A percentile compares a stretch with the other conserved stretches of the same genome.
phyloP scores from a whole-genome alignment of 1,140 invertebrate species.

The Kradibia gibbosae region DNA sequence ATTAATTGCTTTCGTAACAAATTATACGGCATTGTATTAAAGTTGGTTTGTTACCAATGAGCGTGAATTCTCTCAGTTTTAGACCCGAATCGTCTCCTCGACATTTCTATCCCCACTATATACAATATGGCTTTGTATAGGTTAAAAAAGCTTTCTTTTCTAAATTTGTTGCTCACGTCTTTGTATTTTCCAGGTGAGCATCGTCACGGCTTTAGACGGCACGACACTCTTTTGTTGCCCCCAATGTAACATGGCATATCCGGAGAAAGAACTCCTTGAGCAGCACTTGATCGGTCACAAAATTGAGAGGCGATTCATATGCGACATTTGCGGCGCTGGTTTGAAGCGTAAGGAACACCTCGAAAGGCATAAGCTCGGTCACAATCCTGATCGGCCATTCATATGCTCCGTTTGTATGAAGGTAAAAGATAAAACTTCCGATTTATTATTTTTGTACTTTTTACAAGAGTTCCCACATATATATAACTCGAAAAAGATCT shows the following conservation, averaged over 20 bases:
- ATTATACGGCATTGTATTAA: neutral
- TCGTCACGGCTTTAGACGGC: conserved; percentile 81
- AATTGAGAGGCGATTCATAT: conserved; percentile 80
- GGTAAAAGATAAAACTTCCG: too few relatives aligned
- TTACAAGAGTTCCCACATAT: too few relatives aligned
- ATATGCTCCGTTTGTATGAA: conserved; percentile 84
- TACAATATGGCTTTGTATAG: too few relatives aligned
- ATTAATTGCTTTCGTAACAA: neutral
- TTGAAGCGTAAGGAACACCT: conserved; percentile 86
- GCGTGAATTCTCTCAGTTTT: neutral
- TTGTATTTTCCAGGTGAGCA: conserved; percentile 72
- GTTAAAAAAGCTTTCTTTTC: too few relatives aligned
- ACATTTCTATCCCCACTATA: too few relatives aligned
- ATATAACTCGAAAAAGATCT: too few relatives aligned
- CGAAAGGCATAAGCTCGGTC: conserved; percentile 84
- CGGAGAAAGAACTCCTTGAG: conserved; percentile 83
- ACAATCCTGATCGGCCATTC: conserved; percentile 84
- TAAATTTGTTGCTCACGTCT: neutral
- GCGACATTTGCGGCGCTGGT: conserved; percentile 77
- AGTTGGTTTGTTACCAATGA: neutral
- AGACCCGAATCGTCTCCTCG: neutral
- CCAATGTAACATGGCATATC: conserved; percentile 85
- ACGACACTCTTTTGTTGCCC: conserved; percentile 84
- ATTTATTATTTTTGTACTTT: too few relatives aligned
- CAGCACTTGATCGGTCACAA: conserved; percentile 84